Evolutionary conservation across 1,140 invertebrate genomes (phyloP), one percentile per base, ranked within the genome.

Genomic region (Pentalonia nigronervosa): DNA sequence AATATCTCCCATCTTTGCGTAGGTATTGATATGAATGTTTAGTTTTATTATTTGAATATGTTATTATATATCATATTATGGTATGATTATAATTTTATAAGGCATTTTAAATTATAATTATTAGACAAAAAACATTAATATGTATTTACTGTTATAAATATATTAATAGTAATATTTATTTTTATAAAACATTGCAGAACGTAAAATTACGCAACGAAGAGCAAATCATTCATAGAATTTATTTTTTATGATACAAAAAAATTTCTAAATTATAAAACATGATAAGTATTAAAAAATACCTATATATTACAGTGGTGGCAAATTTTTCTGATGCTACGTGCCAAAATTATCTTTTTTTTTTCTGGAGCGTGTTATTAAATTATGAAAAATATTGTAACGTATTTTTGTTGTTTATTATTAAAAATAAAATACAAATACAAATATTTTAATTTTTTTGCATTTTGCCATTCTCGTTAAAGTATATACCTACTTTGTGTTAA

Each of bases 1-100:
- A 89, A 88, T 76, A 76, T 89, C n/a, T 48, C n/a, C 17, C 1
- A 88, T 88, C 30, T 53, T 11, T 89, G 87, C 23, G 87, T 89
- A 53, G 87, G 48, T n/a, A 89, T 20, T 53, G 25, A 89, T 53
- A 89, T 50, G 47, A 48, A 21, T 48, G 47, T 88, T n/a, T 45
- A 36, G 34, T 34, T 47, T 36, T 2, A 88, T 76, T 76, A 76
- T 76, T 76, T 34, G 6, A 76, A 76, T n/a, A n/a, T n/a, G n/a
- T 76, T 60, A 67, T 67, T 67, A 76, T 60, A 7, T n/a, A n/a
- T 76, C 7, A n/a, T 76, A 20, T n/a, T 50, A 50, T 21, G 17
- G n/a, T 14, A 67, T 67, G 9, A 67, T 67, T 17, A n/a, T 67
- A 67, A 30, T 76, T 76, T 17, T 67, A 76, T 76, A 76, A 76